Evolutionary conservation across 2,888 invertebrate genomes (phyloP).

Genomic region (Mamestra brassicae): DNA sequence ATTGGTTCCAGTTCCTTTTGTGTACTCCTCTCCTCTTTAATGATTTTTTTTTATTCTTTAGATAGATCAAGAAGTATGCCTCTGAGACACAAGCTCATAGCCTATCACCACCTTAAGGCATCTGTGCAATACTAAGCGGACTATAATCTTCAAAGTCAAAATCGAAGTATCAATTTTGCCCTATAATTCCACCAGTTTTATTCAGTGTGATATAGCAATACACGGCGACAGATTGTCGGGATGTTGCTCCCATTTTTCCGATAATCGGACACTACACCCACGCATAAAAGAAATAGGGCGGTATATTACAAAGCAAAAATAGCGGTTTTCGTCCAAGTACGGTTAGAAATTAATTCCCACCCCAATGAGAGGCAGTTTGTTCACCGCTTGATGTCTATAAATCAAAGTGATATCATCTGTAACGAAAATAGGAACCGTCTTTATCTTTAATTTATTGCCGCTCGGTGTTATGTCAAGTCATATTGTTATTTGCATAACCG

Average conservation of each 20-base stretch:
- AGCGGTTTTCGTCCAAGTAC: constrained; percentile 37
- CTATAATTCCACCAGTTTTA: background rate
- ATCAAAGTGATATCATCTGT: constrained; percentile 60
- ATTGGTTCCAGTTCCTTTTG: too few relatives aligned
- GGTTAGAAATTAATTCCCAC: constrained; percentile 50
- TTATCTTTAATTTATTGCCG: constrained; percentile 59
- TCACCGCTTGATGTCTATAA: constrained; percentile 46
- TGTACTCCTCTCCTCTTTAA: too few relatives aligned
- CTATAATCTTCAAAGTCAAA: background rate
- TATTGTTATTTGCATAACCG: constrained; percentile 40
- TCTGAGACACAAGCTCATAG: background rate
- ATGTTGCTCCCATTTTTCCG: constrained; percentile 29
- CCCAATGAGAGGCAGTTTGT: constrained; percentile 48
- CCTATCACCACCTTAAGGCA: background rate
- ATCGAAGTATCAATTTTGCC: background rate
- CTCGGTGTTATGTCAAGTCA: constrained; percentile 31
- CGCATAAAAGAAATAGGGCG: constrained; percentile 35
- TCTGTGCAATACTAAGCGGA: background rate
- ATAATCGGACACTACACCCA: constrained; percentile 40
- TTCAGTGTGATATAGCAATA: background rate
- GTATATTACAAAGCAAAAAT: constrained; percentile 36
- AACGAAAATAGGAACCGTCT: constrained; percentile 59
- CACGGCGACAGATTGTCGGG: constrained; percentile 45
- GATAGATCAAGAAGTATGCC: too few relatives aligned
- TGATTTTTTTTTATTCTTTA: too few relatives aligned